These are phyloP conservation scores for Hafferia zeledoni DNA, from an alignment of 2,797 vertebrate genomes.

Conservation along the genomic window DNA sequence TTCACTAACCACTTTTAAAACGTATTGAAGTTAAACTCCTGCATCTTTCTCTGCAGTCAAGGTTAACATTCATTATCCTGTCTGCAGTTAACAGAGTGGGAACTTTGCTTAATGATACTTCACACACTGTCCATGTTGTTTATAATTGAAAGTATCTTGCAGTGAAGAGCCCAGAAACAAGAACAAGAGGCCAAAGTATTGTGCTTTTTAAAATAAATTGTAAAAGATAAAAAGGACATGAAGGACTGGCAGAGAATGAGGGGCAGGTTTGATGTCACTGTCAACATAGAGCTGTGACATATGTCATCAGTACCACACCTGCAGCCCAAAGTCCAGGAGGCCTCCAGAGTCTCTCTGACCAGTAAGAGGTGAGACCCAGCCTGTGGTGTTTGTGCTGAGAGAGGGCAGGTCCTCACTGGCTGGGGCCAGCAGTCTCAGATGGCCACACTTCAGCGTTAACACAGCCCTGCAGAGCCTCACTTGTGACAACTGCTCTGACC, in stretches of 20 bases:
- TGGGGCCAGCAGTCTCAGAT: background rate
- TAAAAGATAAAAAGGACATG: background rate
- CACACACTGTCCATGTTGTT: background rate
- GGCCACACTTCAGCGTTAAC: background rate
- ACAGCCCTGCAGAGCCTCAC: background rate
- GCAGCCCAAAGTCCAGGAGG: background rate
- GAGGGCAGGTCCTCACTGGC: background rate
- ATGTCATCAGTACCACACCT: background rate
- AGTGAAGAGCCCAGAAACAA: background rate
- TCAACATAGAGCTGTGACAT: background rate
- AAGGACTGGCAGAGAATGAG: background rate
- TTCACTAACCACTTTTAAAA: background rate
- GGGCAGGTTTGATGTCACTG: background rate
- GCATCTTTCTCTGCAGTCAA: background rate
- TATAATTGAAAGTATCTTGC: background rate
- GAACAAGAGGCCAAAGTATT: background rate
- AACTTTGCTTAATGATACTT: background rate
- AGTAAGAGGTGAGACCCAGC: background rate
- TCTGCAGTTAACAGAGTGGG: background rate
- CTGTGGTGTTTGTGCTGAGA: background rate
- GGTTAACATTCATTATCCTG: background rate
- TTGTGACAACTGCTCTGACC: background rate
- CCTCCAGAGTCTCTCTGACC: background rate
- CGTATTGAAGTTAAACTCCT: background rate
- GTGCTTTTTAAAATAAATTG: background rate